A percentile compares a stretch with the other conserved stretches of the same genome.
These are phyloP conservation scores for Gandaritis pyraliata DNA, from an alignment of 2,888 invertebrate genomes.

Conservation along the genomic window DNA sequence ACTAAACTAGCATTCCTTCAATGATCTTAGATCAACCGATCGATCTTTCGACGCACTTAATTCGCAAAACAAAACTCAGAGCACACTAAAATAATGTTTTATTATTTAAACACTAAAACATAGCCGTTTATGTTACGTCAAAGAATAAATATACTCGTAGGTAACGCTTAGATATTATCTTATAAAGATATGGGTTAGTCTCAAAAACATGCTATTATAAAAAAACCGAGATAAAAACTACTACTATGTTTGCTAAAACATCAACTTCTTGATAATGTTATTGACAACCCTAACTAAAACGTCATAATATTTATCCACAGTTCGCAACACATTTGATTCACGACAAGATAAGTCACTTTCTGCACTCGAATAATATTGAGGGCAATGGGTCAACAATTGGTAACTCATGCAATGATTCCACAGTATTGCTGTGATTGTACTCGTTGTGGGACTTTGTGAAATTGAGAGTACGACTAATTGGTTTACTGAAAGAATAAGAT, in stretches of 20 bases:
- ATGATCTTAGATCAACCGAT: not conserved
- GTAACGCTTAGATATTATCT: too few species aligned
- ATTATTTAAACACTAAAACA: too few species aligned
- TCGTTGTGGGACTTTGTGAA: constrained; percentile 13
- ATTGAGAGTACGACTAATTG: constrained; percentile 22
- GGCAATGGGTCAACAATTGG: constrained; percentile 26
- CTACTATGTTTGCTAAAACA: too few species aligned
- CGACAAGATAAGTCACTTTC: constrained; percentile 2
- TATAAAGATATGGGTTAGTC: too few species aligned
- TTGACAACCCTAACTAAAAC: not conserved
- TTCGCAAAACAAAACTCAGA: too few species aligned
- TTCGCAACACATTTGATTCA: not conserved
- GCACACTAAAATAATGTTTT: too few species aligned
- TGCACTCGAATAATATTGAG: constrained; percentile 16
- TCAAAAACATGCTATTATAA: too few species aligned
- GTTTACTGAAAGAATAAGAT: not conserved
- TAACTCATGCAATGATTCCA: constrained; percentile 20
- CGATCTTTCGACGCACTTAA: too few species aligned
- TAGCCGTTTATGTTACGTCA: too few species aligned
- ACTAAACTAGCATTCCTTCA: not conserved
- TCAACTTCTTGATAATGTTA: not conserved
- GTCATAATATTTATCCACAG: constrained; percentile 2
- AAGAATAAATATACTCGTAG: too few species aligned
- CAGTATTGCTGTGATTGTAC: constrained; percentile 13
- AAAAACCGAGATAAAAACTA: too few species aligned